Conservation (phyloP, 1,140 invertebrate species). For the Muscidifurax raptorellus region DNA sequence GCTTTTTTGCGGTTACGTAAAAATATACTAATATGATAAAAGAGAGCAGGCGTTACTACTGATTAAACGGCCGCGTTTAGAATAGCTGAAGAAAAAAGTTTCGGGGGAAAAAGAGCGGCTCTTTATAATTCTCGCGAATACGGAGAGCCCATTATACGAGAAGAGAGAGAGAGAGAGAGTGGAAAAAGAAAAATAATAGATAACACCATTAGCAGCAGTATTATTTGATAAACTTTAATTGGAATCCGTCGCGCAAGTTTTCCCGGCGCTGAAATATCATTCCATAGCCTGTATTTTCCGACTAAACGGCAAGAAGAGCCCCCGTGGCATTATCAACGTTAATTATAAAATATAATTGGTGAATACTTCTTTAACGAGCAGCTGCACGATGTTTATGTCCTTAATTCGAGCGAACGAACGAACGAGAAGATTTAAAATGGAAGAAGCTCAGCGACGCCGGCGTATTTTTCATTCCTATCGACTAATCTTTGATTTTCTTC, state of each 20-base stretch:
- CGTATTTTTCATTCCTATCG: constrained; percentile 31
- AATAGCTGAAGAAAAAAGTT: too few species aligned
- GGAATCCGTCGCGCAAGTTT: background rate
- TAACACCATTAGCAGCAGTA: background rate
- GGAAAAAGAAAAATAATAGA: background rate
- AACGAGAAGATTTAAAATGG: background rate
- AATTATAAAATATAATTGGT: constrained; percentile 23
- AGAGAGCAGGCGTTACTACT: too few species aligned
- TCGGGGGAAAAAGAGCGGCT: too few species aligned
- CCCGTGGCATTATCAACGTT: background rate
- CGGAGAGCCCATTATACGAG: too few species aligned
- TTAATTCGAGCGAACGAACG: background rate
- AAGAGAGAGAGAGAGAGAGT: too few species aligned
- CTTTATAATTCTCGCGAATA: too few species aligned
- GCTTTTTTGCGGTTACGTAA: too few species aligned
- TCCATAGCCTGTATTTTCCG: background rate
- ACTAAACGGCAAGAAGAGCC: background rate
- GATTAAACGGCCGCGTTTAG: too few species aligned
- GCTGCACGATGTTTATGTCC: background rate
- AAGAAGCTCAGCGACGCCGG: background rate
- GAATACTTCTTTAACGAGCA: background rate
- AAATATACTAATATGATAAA: too few species aligned
- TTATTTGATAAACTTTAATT: constrained; percentile 3
- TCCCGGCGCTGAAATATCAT: background rate
- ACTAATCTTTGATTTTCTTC: constrained; percentile 46